These are phyloP conservation scores for Conchocele bisecta DNA, from an alignment of 2,888 invertebrate species.

Conservation along the genomic window DNA sequence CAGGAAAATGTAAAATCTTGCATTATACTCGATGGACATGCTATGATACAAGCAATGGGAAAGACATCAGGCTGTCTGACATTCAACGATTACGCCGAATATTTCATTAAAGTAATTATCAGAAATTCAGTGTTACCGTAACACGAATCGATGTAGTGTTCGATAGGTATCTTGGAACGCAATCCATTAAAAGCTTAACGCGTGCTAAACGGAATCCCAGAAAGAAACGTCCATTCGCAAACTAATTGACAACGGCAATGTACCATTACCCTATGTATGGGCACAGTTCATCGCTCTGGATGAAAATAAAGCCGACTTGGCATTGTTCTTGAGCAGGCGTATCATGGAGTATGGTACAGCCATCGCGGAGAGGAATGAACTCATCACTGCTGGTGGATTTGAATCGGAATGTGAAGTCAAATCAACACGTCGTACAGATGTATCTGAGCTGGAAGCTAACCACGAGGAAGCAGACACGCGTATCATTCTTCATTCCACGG, in stretches of 20 bases:
- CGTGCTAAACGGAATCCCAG: conserved; percentile 24
- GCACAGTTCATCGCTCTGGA: conserved; percentile 26
- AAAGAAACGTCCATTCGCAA: too few relatives aligned
- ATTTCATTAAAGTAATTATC: conserved; percentile 12
- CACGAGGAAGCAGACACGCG: conserved; percentile 14
- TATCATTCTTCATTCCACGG: neutral
- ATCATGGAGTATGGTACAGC: neutral
- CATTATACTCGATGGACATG: conserved; percentile 36
- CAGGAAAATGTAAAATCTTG: neutral
- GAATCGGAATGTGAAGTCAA: neutral
- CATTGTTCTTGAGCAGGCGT: conserved; percentile 6
- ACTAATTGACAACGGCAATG: neutral
- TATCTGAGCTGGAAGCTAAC: neutral
- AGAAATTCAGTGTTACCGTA: conserved; percentile 12
- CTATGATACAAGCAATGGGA: conserved; percentile 36
- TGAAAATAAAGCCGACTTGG: conserved; percentile 38
- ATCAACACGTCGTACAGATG: conserved; percentile 3
- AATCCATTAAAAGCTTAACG: conserved; percentile 32
- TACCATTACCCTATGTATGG: conserved; percentile 20
- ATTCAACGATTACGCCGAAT: conserved; percentile 35
- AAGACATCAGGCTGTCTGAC: conserved; percentile 24
- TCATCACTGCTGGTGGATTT: conserved; percentile 2
- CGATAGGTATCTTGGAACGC: conserved; percentile 19
- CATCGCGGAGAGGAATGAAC: neutral
- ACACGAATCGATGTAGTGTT: conserved; percentile 34